phyloP scores from a whole-genome alignment of 2,797 vertebrate genomes.

The Anguilla anguilla region DNA sequence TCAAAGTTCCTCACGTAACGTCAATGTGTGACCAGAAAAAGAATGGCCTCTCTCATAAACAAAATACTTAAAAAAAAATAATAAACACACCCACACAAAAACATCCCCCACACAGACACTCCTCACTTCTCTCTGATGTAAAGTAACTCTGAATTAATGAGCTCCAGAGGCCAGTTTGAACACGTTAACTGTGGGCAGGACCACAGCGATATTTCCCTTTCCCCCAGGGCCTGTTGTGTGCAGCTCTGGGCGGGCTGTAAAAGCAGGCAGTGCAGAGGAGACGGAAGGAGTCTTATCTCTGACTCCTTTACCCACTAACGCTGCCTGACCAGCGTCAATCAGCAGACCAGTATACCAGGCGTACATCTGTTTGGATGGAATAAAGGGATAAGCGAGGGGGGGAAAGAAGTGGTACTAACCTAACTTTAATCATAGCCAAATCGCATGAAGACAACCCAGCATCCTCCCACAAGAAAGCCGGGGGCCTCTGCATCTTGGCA shows the following conservation, averaged over 20 bases:
- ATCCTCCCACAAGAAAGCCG: conserved; percentile 79
- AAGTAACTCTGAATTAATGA: conserved; percentile 12
- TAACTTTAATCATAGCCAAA: conserved; percentile 81
- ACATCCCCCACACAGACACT: background rate
- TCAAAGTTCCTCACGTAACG: conserved; percentile 40
- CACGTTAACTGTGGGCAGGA: conserved; percentile 23
- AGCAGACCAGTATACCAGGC: conserved; percentile 66
- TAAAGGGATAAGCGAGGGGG: conserved; percentile 58
- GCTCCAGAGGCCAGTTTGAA: conserved; percentile 35
- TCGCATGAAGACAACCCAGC: conserved; percentile 72
- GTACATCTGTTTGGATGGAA: conserved; percentile 65
- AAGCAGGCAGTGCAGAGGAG: background rate
- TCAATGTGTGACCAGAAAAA: conserved; percentile 42
- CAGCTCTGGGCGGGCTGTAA: conserved; percentile 24
- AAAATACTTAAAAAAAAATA: background rate
- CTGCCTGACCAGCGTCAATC: conserved; percentile 53
- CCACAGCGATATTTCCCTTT: conserved; percentile 6
- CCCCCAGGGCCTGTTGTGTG: conserved; percentile 8
- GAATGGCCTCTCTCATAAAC: background rate
- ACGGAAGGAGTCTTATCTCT: conserved; percentile 20
- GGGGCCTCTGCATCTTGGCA: conserved; percentile 73
- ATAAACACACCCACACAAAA: conserved; percentile 33
- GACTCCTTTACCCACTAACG: conserved; percentile 50
- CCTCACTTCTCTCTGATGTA: conserved; percentile 21
- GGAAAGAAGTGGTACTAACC: conserved; percentile 66